Evolutionary conservation across 92 coral and sea anemone genomes (phyloP).

Genomic region (Isaurus tuberculatus): DNA sequence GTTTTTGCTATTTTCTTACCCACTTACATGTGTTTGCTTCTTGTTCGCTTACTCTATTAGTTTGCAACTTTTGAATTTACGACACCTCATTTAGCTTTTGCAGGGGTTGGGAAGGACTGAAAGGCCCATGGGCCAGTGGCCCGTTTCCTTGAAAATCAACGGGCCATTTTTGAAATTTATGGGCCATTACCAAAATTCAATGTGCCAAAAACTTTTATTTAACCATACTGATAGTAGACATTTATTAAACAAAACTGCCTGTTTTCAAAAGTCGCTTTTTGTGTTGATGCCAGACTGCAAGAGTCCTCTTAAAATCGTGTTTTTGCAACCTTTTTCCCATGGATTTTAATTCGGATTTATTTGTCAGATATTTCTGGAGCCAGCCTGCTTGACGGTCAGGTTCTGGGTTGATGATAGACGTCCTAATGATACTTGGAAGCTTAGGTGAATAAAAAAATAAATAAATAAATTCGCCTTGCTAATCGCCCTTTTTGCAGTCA

Average conservation of each 20-base stretch:
- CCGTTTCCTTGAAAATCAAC: neutral
- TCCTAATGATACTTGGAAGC: neutral
- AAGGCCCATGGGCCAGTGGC: constrained; percentile 6
- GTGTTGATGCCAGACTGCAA: constrained; percentile 2
- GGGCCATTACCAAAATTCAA: neutral
- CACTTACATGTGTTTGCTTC: too few species aligned
- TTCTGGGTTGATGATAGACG: neutral
- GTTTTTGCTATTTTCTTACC: too few species aligned
- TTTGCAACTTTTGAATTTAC: neutral
- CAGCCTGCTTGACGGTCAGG: constrained; percentile 1
- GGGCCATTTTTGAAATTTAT: neutral
- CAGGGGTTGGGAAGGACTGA: constrained; percentile 5
- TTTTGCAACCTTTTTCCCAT: constrained; percentile 10
- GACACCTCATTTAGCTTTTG: neutral
- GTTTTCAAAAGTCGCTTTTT: constrained; percentile 5
- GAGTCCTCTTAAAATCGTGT: constrained; percentile 20
- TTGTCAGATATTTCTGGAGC: constrained; percentile 24
- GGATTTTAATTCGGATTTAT: neutral
- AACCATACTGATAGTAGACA: neutral
- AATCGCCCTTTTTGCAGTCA: too few species aligned
- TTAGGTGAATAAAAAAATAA: too few species aligned
- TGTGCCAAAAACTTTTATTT: neutral
- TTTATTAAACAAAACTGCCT: neutral
- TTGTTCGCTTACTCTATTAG: neutral
- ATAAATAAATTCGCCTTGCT: too few species aligned